Base-by-base conservation (phyloP, 2,113 vertebrate genomes). In the Alethe diademata region DNA sequence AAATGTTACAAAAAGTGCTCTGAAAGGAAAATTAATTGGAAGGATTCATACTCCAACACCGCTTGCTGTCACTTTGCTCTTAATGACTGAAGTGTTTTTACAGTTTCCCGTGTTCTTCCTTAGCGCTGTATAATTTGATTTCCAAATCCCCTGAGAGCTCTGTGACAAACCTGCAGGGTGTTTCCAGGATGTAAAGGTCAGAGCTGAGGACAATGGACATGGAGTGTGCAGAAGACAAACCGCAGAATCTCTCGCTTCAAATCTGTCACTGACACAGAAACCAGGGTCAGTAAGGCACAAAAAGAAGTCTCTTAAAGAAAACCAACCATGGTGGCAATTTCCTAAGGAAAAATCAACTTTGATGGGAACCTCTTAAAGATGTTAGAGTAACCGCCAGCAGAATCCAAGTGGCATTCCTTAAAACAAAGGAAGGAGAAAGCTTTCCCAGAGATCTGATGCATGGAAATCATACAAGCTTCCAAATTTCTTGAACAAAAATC, bases 11-110 rank as follows among this genome's bases (percentile, higher is more conserved):
- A 66, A 90, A 91, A 81, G 56, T 48, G 31, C 43, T 80, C 75
- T 78, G 72, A 92, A 90, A 65, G 48, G 64, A 86, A 86, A 94
- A 67, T 73, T 94, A 96, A 94, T 92, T 96, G 82, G 78, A 86
- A 82, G 71, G 67, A 90, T 70, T 75, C 35, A 45, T 61, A 83
- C 36, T 54, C 51, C 66, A 95, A 62, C 82, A 82, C 17, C 53
- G 51, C 67, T 78, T 78, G 71, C 90, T 92, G 92, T 86, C 92
- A 95, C 65, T 94, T 95, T 84, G 79, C 43, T 96, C 48, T 64
- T 86, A 81, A 92, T 74, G 92, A 95, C 56, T 71, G 86, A 95
- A 84, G 42, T 78, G 83, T 78, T 95, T 95, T 92, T 83, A 91
- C 38, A 56, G 80, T 74, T 89, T 71, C 80, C 81, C 79, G 40